A percentile compares a stretch with the other conserved stretches of the same genome.
Conservation (phyloP, 2,113 vertebrate species). For the Condylura cristata region DNA sequence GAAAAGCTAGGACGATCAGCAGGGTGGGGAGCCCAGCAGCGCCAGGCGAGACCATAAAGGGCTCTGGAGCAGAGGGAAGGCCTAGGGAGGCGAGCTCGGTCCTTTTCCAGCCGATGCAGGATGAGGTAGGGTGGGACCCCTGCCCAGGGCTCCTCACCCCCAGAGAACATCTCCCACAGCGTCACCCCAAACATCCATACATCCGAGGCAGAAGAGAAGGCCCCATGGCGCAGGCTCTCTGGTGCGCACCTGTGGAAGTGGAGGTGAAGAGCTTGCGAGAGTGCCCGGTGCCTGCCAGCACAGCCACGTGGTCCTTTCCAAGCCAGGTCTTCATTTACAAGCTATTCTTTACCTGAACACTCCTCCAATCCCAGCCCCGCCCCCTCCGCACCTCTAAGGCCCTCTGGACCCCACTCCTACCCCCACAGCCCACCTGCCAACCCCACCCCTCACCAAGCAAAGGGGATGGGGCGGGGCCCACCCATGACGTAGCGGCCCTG, state of each 20-base stretch:
- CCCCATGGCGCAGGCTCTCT: constrained; percentile 91
- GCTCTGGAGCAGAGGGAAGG: constrained; percentile 89
- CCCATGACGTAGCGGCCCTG: constrained; percentile 92
- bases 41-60: constrained; percentile 88
- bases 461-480: constrained; percentile 91
- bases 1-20: constrained; percentile 88
- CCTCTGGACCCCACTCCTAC: accelerated
- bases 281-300: background rate
- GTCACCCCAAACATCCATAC: constrained; percentile 95
- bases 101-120: constrained; percentile 88
- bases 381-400: background rate
- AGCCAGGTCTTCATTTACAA: too few species aligned
- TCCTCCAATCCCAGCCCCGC: background rate
- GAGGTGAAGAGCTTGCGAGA: background rate
- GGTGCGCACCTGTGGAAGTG: constrained; percentile 90
- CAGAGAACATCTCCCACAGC: constrained; percentile 95
- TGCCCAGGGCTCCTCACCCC: constrained; percentile 92
- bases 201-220: constrained; percentile 92
- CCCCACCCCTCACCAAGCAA: constrained; percentile 87
- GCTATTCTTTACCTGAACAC: too few species aligned
- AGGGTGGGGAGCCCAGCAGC: constrained; percentile 89
- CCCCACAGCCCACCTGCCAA: constrained; percentile 7
- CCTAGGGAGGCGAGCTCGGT: constrained; percentile 88
- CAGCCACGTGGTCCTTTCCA: background rate
- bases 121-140: constrained; percentile 84